These are phyloP conservation scores for Halichoerus grypus DNA, from an alignment of 2,113 vertebrate genomes.

Conservation along the genomic window DNA sequence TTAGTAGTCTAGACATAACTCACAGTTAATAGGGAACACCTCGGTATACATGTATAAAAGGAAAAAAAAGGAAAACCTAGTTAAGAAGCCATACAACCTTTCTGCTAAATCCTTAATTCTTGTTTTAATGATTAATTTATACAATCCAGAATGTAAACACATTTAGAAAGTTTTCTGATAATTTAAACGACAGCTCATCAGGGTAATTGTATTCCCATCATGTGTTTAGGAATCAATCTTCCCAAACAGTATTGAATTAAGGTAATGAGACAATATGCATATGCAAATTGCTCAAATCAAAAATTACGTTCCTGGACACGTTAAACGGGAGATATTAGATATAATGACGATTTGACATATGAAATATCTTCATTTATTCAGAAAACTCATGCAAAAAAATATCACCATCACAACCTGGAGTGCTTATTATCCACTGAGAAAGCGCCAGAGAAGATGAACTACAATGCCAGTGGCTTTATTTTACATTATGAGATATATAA, in stretches of 20 bases:
- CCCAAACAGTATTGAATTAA: slow-evolving; percentile 65
- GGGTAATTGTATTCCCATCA: slow-evolving; percentile 67
- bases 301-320: slow-evolving; percentile 66
- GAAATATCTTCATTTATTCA: slow-evolving; percentile 59
- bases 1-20: background rate
- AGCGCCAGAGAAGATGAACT: background rate
- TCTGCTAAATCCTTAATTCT: slow-evolving; percentile 46
- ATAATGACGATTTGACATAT: slow-evolving; percentile 56
- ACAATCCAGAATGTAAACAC: slow-evolving; percentile 68
- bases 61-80: background rate
- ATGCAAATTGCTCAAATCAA: slow-evolving; percentile 71
- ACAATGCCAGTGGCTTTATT: background rate
- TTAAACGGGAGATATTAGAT: slow-evolving; percentile 60
- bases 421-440: background rate
- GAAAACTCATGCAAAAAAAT: slow-evolving; percentile 49
- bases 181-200: slow-evolving; percentile 70
- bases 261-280: slow-evolving; percentile 75
- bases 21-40: background rate
- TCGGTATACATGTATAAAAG: background rate
- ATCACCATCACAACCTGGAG: background rate
- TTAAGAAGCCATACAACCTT: slow-evolving; percentile 10
- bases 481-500: background rate
- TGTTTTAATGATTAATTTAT: slow-evolving; percentile 68
- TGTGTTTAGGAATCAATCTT: slow-evolving; percentile 71
- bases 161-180: slow-evolving; percentile 72